Conservation (phyloP, 2,888 invertebrate species). For the Allygus modestus region DNA sequence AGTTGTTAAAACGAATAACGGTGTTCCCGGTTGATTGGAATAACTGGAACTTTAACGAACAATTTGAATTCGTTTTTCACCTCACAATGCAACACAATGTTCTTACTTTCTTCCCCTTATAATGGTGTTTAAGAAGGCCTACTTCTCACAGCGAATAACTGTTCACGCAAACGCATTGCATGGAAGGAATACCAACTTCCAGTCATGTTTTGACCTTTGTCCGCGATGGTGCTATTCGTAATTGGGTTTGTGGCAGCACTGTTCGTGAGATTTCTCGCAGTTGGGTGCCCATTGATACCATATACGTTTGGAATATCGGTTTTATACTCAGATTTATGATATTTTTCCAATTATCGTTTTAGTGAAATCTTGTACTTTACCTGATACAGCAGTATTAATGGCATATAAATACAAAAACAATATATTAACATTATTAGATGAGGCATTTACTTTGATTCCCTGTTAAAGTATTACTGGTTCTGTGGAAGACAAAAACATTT, state of each 20-base stretch:
- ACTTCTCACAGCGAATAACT: not conserved
- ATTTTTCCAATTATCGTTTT: not conserved
- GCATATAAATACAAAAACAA: too few relatives aligned
- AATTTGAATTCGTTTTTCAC: too few relatives aligned
- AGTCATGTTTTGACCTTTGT: constrained; percentile 49
- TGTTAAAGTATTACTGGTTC: too few relatives aligned
- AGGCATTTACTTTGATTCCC: too few relatives aligned
- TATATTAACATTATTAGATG: too few relatives aligned
- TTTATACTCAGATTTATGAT: not conserved
- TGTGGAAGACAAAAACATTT: too few relatives aligned
- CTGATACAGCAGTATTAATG: too few relatives aligned
- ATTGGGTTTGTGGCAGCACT: constrained; percentile 19
- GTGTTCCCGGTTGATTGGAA: too few relatives aligned
- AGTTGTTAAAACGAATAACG: too few relatives aligned
- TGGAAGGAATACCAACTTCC: constrained; percentile 35
- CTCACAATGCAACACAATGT: too few relatives aligned
- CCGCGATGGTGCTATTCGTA: constrained; percentile 33
- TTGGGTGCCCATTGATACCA: constrained; percentile 25
- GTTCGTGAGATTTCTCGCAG: constrained; percentile 24
- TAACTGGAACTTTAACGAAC: too few relatives aligned
- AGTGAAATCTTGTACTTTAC: too few relatives aligned
- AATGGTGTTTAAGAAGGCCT: not conserved
- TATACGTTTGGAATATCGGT: constrained; percentile 1
- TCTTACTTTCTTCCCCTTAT: not conserved
- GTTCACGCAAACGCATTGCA: constrained; percentile 16